phyloP scores from a whole-genome alignment of 2,113 vertebrate species.

The Silurus asotus region DNA sequence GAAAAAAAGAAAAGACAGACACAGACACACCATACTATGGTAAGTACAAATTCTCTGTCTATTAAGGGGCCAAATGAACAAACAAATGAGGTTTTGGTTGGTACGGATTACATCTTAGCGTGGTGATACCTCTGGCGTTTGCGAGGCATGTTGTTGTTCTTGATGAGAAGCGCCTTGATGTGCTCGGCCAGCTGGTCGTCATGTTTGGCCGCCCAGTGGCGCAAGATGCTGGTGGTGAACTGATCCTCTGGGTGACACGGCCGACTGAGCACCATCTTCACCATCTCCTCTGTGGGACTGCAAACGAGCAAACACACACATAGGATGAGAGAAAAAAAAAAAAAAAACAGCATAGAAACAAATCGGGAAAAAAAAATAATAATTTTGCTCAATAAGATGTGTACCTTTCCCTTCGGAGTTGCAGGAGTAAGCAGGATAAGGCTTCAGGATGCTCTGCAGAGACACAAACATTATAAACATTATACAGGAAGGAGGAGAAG shows the following conservation, averaged over 20 bases:
- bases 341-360: not conserved
- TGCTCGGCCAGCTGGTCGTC: slow-evolving; percentile 89
- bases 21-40: not conserved
- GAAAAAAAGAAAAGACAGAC: not conserved
- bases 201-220: slow-evolving; percentile 91
- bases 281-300: slow-evolving; percentile 97
- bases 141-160: slow-evolving; percentile 95
- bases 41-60: not conserved
- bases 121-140: slow-evolving; percentile 85
- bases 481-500: no score
- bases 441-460: slow-evolving; percentile 89
- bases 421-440: slow-evolving; percentile 88
- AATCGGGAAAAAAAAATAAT: not conserved
- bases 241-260: slow-evolving; percentile 91
- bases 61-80: not conserved
- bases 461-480: not conserved
- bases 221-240: slow-evolving; percentile 95
- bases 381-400: slow-evolving; percentile 30
- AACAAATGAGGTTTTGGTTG: not conserved
- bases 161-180: slow-evolving; percentile 94
- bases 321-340: not conserved
- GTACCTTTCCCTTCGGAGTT: slow-evolving; percentile 91
- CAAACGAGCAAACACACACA: not conserved
- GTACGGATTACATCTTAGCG: not conserved
- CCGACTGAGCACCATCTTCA: slow-evolving; percentile 95